These are phyloP conservation scores for Philypnodon macrostomus DNA, from an alignment of 2,797 vertebrate genomes.

Conservation along the genomic window DNA sequence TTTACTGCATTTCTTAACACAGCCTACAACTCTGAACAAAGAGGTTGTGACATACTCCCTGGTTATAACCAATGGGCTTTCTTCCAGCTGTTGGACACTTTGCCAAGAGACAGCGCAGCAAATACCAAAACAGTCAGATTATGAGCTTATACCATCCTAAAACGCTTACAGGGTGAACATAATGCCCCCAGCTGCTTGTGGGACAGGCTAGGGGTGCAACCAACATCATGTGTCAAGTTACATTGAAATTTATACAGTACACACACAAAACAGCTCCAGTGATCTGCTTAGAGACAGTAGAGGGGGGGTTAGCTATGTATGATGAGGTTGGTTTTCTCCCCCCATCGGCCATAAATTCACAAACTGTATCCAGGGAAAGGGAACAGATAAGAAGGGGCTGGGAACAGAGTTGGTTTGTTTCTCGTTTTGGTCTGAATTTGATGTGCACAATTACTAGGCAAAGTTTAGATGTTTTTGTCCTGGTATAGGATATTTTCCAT, in stretches of 20 bases:
- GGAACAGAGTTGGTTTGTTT: no score
- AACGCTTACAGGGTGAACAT: conserved; percentile 57
- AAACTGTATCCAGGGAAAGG: conserved; percentile 34
- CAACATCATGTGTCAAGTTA: conserved; percentile 35
- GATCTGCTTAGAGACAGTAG: conserved; percentile 43
- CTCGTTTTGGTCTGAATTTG: no score
- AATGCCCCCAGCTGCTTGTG: conserved; percentile 46
- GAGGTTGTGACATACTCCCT: conserved; percentile 12
- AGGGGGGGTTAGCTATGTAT: background rate
- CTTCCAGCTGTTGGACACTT: conserved; percentile 49
- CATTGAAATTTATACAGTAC: conserved; percentile 5
- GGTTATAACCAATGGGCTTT: conserved; percentile 22
- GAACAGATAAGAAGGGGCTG: conserved; percentile 47
- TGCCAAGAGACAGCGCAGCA: conserved; percentile 26
- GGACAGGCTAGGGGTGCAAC: conserved; percentile 21
- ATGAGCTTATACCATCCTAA: conserved; percentile 61
- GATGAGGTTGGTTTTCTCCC: conserved; percentile 27
- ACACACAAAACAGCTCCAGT: conserved; percentile 17
- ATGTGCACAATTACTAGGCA: no score
- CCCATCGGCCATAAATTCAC: conserved; percentile 43
- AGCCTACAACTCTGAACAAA: conserved; percentile 20
- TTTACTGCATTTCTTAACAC: no score
- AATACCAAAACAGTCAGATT: conserved; percentile 69
- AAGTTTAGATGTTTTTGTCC: no score
- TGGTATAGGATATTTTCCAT: no score